Evolutionary conservation across 2,888 invertebrate species (phyloP).

Genomic region (Alviniconcha strummeri): DNA sequence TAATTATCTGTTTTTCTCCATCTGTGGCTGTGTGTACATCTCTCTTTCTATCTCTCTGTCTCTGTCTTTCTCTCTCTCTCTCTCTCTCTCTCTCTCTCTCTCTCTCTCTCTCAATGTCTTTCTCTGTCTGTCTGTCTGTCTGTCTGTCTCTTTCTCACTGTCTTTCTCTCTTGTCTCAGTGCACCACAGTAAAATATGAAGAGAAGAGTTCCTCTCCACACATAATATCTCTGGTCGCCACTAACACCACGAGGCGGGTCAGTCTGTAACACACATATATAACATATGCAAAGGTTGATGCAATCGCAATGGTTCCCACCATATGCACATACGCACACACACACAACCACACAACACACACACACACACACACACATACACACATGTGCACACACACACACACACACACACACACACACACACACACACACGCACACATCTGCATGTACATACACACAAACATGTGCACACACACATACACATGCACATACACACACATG

Average conservation of each 20-base stretch:
- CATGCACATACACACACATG: neutral
- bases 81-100: neutral
- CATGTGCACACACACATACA: neutral
- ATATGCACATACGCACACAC: neutral
- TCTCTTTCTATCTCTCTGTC: neutral
- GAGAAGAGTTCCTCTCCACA: conserved; percentile 75
- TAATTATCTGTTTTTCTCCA: no score
- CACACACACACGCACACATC: neutral
- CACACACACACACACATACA: neutral
- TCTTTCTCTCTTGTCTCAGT: neutral
- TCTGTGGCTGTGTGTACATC: neutral
- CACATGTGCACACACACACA: neutral
- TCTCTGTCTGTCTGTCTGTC: neutral
- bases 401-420: neutral
- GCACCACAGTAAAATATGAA: conserved; percentile 73
- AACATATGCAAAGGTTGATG: neutral
- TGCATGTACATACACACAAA: neutral
- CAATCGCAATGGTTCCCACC: no score
- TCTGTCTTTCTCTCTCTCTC: neutral
- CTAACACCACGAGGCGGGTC: conserved; percentile 72
- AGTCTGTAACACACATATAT: conserved; percentile 51
- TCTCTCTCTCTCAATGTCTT: neutral
- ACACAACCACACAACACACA: neutral
- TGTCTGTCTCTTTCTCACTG: no score
- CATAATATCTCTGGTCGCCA: conserved; percentile 72